phyloP scores from a whole-genome alignment of 2,888 invertebrate species.

The Zeuzera pyrina region DNA sequence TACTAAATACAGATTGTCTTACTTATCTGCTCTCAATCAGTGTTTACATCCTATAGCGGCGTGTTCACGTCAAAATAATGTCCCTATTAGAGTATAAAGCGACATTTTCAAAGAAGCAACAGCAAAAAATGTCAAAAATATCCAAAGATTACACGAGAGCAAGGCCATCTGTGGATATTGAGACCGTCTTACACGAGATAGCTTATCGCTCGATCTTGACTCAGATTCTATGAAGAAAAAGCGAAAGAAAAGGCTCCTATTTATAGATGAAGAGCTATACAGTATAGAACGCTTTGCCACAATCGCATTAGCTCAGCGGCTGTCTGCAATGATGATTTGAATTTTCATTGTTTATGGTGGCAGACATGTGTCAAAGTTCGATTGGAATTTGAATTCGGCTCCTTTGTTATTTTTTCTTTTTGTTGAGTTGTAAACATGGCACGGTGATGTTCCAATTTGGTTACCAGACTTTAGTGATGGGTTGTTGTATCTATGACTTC shows the following conservation, averaged over 20 bases:
- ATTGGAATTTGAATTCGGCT: constrained; percentile 73
- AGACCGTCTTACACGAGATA: constrained; percentile 69
- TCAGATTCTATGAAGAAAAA: constrained; percentile 69
- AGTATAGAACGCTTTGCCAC: constrained; percentile 48
- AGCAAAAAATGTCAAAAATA: constrained; percentile 67
- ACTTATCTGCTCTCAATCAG: constrained; percentile 67
- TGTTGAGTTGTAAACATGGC: constrained; percentile 70
- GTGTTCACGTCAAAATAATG: constrained; percentile 71
- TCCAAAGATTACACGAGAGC: constrained; percentile 61
- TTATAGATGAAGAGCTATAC: constrained; percentile 64
- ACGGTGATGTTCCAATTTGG: constrained; percentile 71
- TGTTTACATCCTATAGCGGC: constrained; percentile 65
- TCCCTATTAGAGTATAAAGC: constrained; percentile 69
- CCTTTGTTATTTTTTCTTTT: constrained; percentile 66
- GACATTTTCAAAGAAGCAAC: constrained; percentile 60
- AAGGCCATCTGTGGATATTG: constrained; percentile 72
- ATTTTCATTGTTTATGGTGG: constrained; percentile 73
- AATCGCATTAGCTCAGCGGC: constrained; percentile 60
- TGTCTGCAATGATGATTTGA: constrained; percentile 67
- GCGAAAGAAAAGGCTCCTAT: constrained; percentile 69
- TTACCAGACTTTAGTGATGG: constrained; percentile 53
- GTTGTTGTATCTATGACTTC: constrained; percentile 56
- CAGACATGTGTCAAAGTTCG: constrained; percentile 74
- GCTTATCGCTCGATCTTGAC: constrained; percentile 64
- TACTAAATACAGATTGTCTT: constrained; percentile 52